Base-by-base conservation (phyloP, 2,113 vertebrate genomes). In the Alethe diademata region DNA sequence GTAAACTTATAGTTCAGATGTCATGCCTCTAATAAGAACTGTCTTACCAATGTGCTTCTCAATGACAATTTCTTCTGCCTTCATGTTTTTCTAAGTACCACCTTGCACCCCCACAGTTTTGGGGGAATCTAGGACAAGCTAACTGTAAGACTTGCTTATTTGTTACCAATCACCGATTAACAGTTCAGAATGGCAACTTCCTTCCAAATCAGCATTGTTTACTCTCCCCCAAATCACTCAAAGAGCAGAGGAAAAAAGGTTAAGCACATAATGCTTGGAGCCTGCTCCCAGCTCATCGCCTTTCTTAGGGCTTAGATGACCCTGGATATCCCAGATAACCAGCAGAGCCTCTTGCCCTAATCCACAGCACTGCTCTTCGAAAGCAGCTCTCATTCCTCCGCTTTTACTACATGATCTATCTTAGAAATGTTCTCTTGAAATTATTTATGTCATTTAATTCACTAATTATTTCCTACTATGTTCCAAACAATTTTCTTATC, bases 211-310 rank as follows among this genome's bases (percentile, higher is more conserved):
- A 40, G 35, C 6, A n/a, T 16, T 48, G 33, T 35, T 84, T 47
- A 54, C 67, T 86, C 79, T 79, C 22, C 25, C 11, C 3, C 5
- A 71, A 86, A 95, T 66, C 67, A 74, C 78, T 78, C 19, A 47
- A 93, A 88, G 85, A 80, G 43, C 64, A 88, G 75, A 86, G 76
- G 50, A 88, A 76, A 90, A 96, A 94, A 88, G 35, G 81, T 95
- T 97, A 97, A 95, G 79, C 28, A 86, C 85, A 92, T 94, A 94
- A 96, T 93, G 25, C 85, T 78, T 64, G 31, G 51, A 92, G 86
- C 88, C 74, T 93, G 65, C 47, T 88, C 78, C 61, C 45, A 93
- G 89, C 78, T 95, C 86, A 95, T 96, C 73, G 38, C 62, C 50
- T 74, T 91, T 74, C 85, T 92, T 80, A 96, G 25, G 65, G 51